Conservation (phyloP, 2,888 invertebrate genomes). For the Polia nebulosa region DNA sequence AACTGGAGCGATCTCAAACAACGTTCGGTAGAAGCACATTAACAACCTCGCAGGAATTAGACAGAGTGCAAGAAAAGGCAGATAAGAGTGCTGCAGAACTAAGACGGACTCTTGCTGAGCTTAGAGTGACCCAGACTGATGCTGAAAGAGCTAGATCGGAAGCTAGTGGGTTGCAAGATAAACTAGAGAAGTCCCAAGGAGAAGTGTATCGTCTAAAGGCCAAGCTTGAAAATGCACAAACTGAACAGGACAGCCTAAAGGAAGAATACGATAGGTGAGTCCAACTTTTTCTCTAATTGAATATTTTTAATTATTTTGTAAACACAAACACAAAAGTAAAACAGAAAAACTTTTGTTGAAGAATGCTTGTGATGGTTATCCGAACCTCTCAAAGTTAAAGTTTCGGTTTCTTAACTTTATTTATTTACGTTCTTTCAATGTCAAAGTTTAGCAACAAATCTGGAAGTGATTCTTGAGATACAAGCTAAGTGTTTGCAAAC, state of each 20-base stretch:
- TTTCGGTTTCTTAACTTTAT: constrained; percentile 30
- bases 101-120: constrained; percentile 96
- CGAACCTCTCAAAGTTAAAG: constrained; percentile 25
- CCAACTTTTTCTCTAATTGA: not conserved
- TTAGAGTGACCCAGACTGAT: constrained; percentile 97
- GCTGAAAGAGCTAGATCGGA: constrained; percentile 96
- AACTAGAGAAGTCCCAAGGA: constrained; percentile 98
- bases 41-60: constrained; percentile 95
- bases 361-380: constrained; percentile 16
- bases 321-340: not conserved
- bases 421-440: constrained; percentile 35
- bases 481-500: constrained; percentile 8
- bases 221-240: constrained; percentile 98
- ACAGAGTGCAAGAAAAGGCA: constrained; percentile 95
- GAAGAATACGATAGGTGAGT: constrained; percentile 96
- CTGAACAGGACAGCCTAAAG: constrained; percentile 97
- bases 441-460: constrained; percentile 12
- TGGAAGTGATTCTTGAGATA: constrained; percentile 12
- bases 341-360: constrained; percentile 3
- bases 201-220: constrained; percentile 98
- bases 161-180: constrained; percentile 96
- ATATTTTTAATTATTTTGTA: not conserved
- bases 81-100: constrained; percentile 96
- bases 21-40: constrained; percentile 96
- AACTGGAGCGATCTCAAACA: constrained; percentile 95